phyloP scores from a whole-genome alignment of 2,113 vertebrate species.

The Picathartes gymnocephalus region DNA sequence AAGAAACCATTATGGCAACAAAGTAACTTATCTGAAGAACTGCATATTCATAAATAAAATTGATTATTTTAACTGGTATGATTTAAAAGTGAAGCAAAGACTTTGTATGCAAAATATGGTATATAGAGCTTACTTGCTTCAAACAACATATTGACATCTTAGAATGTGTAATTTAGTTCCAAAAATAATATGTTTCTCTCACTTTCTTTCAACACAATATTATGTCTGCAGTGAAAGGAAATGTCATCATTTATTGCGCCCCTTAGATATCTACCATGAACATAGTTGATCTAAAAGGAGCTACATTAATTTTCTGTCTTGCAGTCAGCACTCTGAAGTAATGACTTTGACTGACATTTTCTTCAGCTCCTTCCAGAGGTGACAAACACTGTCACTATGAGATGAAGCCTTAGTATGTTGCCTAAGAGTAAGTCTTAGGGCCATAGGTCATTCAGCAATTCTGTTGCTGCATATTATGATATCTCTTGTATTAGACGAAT shows the following conservation, averaged over 20 bases:
- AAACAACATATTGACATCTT: not conserved
- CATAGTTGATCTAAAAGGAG: not conserved
- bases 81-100: conserved; percentile 16
- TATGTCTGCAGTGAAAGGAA: not conserved
- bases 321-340: not conserved
- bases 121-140: not conserved
- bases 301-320: conserved; percentile 20
- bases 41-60: not conserved
- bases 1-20: conserved; percentile 11
- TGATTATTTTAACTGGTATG: not conserved
- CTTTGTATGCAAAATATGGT: not conserved
- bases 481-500: conserved; percentile 38
- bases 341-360: conserved; percentile 28
- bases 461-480: conserved; percentile 48
- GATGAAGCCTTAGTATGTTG: conserved; percentile 47
- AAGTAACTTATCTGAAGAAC: conserved; percentile 10
- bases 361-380: not conserved
- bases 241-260: not conserved
- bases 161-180: not conserved
- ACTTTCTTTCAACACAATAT: not conserved
- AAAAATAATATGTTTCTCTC: not conserved
- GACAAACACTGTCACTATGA: conserved; percentile 46
- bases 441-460: conserved; percentile 61
- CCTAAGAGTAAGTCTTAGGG: conserved; percentile 17
- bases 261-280: not conserved